A percentile compares a stretch with the other conserved stretches of the same genome.
phyloP scores from a whole-genome alignment of 1,140 invertebrate species.

The Elymnias hypermnestra region DNA sequence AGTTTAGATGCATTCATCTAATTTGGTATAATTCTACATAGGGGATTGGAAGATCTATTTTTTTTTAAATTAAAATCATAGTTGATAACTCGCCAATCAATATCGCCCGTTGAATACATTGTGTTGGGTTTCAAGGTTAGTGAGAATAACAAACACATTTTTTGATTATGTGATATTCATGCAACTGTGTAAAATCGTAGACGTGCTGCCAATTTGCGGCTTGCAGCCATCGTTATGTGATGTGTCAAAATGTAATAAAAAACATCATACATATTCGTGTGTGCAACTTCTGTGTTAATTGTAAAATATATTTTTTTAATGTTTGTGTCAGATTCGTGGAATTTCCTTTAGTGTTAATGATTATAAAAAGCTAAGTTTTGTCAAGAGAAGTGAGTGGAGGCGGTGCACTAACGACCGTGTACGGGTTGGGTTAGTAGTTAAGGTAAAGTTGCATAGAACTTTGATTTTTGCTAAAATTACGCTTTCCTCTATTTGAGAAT shows the following conservation, averaged over 20 bases:
- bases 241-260: constrained; percentile 20
- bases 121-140: constrained; percentile 16
- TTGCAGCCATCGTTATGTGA: constrained; percentile 38
- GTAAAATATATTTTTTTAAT: constrained; percentile 8
- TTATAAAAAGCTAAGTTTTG: constrained; percentile 50
- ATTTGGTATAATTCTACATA: constrained; percentile 18
- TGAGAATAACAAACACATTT: constrained; percentile 15
- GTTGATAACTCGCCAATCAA: constrained; percentile 10
- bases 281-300: constrained; percentile 6
- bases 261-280: constrained; percentile 16
- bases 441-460: constrained; percentile 60
- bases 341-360: constrained; percentile 63
- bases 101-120: constrained; percentile 8
- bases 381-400: constrained; percentile 55
- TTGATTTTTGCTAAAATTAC: constrained; percentile 52
- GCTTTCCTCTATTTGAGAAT: not conserved
- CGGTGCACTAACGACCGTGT: constrained; percentile 69
- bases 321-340: constrained; percentile 64
- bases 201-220: constrained; percentile 41
- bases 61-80: constrained; percentile 3
- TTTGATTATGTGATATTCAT: constrained; percentile 43
- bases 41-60: constrained; percentile 10
- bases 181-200: constrained; percentile 52
- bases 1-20: constrained; percentile 40
- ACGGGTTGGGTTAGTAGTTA: constrained; percentile 53